Base-by-base conservation (phyloP, 2,113 vertebrate genomes). In the Brachyhypopomus gauderio region DNA sequence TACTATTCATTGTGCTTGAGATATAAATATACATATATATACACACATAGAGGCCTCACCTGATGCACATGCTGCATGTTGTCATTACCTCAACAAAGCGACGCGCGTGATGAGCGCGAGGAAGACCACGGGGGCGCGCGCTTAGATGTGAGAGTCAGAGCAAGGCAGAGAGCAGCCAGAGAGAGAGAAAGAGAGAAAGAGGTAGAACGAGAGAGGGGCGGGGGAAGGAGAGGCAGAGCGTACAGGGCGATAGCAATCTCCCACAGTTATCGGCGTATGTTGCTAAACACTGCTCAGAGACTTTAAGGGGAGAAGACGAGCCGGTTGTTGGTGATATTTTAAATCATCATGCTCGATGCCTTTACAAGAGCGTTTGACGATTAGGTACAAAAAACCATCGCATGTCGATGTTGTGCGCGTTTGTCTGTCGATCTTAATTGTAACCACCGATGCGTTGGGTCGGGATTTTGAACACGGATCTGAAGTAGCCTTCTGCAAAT, bases 201-300 rank as follows among this genome's bases (percentile, higher is more conserved):
- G n/a, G 27, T 25, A 25, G 22, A 30, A 27, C 8, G 63, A 70
- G 14, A 38, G 77, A 76, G 72, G 66, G 72, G 70, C 48, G 58
- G 58, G 64, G 62, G 60, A 20, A 55, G 9, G 82, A 59, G 70
- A 25, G 34, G 52, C 66, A 22, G 52, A 75, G 71, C 22, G 30
- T 56, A 60, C 19, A 60, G 74, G 70, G 71, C 82, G 80, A 64
- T 84, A 64, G 38, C 59, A 55, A 38, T 84, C 73, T 72, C 60
- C 27, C 25, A 73, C 78, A 73, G 72, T 52, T 56, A 36, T 81
- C 83, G n/a, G 52, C 23, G 75, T 22, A 41, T 78, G 79, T 56
- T 77, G 34, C 17, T 66, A 59, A 22, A 75, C 67, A 12, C 45
- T 41, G 67, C 36, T 70, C 34, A 72, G 20, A 74, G 77, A 8